These are phyloP conservation scores for Lophius americanus DNA, from an alignment of 2,797 vertebrate genomes.

Conservation along the genomic window DNA sequence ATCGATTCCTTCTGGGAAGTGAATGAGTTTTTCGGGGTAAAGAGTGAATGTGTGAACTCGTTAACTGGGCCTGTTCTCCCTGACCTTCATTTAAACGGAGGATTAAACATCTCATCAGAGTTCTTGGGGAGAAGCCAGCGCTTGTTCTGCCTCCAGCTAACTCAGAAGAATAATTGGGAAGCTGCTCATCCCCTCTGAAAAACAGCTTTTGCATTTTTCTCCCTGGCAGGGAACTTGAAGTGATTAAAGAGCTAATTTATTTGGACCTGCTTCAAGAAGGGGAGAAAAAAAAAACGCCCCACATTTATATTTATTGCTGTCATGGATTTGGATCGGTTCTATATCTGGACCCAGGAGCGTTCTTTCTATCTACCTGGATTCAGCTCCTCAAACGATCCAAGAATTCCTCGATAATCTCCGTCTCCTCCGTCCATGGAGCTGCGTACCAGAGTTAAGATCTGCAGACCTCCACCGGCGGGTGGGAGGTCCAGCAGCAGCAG, in stretches of 20 bases:
- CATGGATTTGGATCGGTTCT: constrained; percentile 59
- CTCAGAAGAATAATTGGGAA: constrained; percentile 61
- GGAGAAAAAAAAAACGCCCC: constrained; percentile 24
- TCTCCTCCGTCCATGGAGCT: constrained; percentile 65
- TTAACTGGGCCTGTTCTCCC: constrained; percentile 53
- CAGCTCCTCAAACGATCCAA: constrained; percentile 52
- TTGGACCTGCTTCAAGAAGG: constrained; percentile 65
- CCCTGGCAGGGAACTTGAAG: constrained; percentile 64
- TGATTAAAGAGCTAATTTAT: constrained; percentile 71
- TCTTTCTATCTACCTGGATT: constrained; percentile 51
- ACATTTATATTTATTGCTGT: constrained; percentile 38
- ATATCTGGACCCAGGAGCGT: constrained; percentile 23
- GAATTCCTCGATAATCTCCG: constrained; percentile 39
- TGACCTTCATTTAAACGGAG: constrained; percentile 70
- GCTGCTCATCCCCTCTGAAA: constrained; percentile 60
- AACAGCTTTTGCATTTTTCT: constrained; percentile 62
- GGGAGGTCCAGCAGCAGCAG: constrained; percentile 21
- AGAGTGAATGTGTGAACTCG: constrained; percentile 59
- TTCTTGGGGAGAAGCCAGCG: constrained; percentile 63
- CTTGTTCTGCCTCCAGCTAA: constrained; percentile 62
- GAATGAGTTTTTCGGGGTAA: constrained; percentile 45
- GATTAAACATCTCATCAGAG: constrained; percentile 70
- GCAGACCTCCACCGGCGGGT: constrained; percentile 26
- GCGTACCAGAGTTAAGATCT: constrained; percentile 65
- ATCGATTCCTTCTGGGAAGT: constrained; percentile 34